Base-by-base conservation (phyloP, 2,888 invertebrate genomes). In the Gerris lacustris region DNA sequence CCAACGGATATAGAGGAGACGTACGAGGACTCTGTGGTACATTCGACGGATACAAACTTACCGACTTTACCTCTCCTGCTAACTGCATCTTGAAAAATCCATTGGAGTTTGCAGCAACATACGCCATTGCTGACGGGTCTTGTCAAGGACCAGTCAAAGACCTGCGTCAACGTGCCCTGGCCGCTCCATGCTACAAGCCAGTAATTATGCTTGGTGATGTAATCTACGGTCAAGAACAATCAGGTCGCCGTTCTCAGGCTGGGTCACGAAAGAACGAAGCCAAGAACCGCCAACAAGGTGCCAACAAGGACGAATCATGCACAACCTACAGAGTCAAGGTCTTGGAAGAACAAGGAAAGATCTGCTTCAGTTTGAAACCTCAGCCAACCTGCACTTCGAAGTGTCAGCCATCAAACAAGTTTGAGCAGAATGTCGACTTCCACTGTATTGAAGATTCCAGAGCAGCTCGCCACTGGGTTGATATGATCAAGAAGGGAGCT, bases 1-100 rank as follows among this genome's bases (percentile, higher is more conserved):
- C 78, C 70, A 77, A 80, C 47, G 77, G 82, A 47, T 84, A 85
- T 79, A 84, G 85, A 62, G 83, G 83, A 73, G 80, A 83, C 66
- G 81, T 85, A 44, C 82, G 84, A 72, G 89, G 89, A 72, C 82
- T 89, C 64, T 89, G 89, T 77, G 89, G 89, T 6, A 83, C 82
- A 75, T 86, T 84, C 82, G 85, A 83, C 74, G 84, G 85, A 7
- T 84, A 87, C 63, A 75, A 80, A n/a, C 79, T 80, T 66, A 84
- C 85, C 72, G 89, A 89, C 75, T 86, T 85, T 77, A 78, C 80
- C 11, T 83, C 84, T 5, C 87, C 88, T 0, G 77, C 81, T 71
- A 85, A 85, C 70, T 82, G 84, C 76, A 76, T 86, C 45, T 79
- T 86, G 5, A 82, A 83, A 74, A 80, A 82, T 18, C 79, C 84